Base-by-base conservation (phyloP, 2,888 invertebrate species). In the Unio pictorum region DNA sequence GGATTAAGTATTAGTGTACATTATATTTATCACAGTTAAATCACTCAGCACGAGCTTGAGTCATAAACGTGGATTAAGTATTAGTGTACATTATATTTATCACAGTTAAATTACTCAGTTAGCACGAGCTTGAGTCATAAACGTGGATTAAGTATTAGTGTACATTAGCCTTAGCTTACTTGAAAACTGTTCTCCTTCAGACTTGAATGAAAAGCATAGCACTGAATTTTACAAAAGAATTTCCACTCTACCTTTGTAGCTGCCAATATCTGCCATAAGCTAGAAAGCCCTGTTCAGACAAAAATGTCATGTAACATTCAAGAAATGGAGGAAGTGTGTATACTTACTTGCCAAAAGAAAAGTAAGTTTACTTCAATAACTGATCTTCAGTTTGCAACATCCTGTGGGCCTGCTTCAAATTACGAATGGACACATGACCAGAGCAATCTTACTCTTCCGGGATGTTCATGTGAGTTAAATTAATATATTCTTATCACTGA, bases 381-480 rank as follows among this genome's bases (percentile, higher is more conserved):
- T 54, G 67, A 72, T 23, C 66, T 45, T 15, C 45, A 45, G 45
- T 45, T 73, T 62, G 73, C 64, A 23, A 78, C 72, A 58, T 69
- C 61, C 30, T 89, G 89, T 75, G 87, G 87, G 3, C 80, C 81
- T 3, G 77, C 78, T 54, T 87, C 87, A 6, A 69, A 76, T 59
- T 88, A 80, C 75, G 63, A 76, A 68, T 89, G 89, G 89, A 80
- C 81, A 28, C 84, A 86, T 68, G 82, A 82, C 23, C 67, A 72
- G 3, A 79, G 81, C 26, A 84, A 84, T 58, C 67, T 73, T 1
- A 74, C 82, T 1, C 74, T 89, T 17, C 88, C 88, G 1, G 76
- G 85, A 6, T 89, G 89, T 72, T 88, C 89, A 58, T 83, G 89
- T 89, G 66, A 69, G 73, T 64, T 7, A 17, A 17, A 56, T 60